phyloP scores from a whole-genome alignment of 2,797 vertebrate species.

The Gambelia wislizenii region DNA sequence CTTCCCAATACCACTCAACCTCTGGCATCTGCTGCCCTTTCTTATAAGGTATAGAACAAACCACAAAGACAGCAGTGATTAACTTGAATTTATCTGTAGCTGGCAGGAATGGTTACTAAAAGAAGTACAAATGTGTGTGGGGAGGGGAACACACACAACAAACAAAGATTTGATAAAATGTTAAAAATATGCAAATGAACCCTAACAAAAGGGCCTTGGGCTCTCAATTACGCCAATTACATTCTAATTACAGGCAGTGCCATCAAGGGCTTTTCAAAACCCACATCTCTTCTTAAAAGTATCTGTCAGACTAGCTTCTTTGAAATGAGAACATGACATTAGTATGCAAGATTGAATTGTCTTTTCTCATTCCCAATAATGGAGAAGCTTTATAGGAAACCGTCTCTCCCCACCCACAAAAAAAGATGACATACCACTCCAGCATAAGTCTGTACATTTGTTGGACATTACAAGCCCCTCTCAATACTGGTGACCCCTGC shows the following conservation, averaged over 20 bases:
- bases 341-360: constrained; percentile 52
- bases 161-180: constrained; percentile 51
- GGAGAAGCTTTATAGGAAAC: neutral
- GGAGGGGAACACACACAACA: constrained; percentile 32
- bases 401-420: neutral
- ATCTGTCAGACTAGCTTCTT: constrained; percentile 66
- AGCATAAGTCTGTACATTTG: neutral
- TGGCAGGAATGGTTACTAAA: constrained; percentile 14
- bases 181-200: constrained; percentile 60
- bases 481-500: too few species aligned
- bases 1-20: neutral
- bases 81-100: constrained; percentile 20
- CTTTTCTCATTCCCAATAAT: neutral
- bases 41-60: fast-evolving
- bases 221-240: constrained; percentile 77
- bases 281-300: constrained; percentile 66
- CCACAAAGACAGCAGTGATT: constrained; percentile 24
- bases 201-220: constrained; percentile 62
- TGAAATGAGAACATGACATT: constrained; percentile 63
- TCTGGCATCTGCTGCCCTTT: constrained; percentile 9
- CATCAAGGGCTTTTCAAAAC: constrained; percentile 72
- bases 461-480: neutral
- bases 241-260: constrained; percentile 73
- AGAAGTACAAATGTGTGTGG: neutral
- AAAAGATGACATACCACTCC: neutral